Evolutionary conservation across 1,140 invertebrate genomes (phyloP).

Genomic region (Orchestia grillus): DNA sequence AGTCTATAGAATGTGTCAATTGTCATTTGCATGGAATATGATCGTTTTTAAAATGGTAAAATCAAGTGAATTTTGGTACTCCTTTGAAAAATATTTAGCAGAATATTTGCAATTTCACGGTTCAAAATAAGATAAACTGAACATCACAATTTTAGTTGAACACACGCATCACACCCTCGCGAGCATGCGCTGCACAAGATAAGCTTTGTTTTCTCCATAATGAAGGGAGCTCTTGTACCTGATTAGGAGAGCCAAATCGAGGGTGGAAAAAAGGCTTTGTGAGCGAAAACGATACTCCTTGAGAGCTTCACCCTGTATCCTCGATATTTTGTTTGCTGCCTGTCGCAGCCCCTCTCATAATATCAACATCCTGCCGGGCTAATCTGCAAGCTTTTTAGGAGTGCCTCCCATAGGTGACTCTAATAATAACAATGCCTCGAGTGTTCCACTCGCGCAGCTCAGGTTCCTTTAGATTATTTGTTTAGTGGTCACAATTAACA

Average conservation of each 20-base stretch:
- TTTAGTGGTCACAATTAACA: not conserved
- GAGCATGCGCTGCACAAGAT: not conserved
- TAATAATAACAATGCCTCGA: constrained; percentile 44
- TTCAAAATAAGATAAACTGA: not conserved
- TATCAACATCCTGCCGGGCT: constrained; percentile 39
- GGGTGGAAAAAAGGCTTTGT: not conserved
- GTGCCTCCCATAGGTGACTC: constrained; percentile 24
- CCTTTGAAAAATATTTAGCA: not conserved
- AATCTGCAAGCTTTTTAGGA: constrained; percentile 41
- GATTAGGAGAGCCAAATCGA: not conserved
- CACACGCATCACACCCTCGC: not conserved
- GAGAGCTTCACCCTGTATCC: constrained; percentile 4
- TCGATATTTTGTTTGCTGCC: constrained; percentile 40
- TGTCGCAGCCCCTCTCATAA: not conserved
- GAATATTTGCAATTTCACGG: not conserved
- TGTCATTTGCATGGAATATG: not conserved
- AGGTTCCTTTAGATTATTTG: not conserved
- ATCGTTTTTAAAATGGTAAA: not conserved
- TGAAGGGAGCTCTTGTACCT: not conserved
- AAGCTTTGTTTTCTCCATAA: not conserved
- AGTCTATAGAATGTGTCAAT: not conserved
- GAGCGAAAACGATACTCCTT: not conserved
- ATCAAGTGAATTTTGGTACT: not conserved
- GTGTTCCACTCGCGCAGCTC: not conserved
- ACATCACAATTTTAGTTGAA: not conserved